Base-by-base conservation (phyloP, 2,797 vertebrate genomes). In the Cirrhinus mrigala region DNA sequence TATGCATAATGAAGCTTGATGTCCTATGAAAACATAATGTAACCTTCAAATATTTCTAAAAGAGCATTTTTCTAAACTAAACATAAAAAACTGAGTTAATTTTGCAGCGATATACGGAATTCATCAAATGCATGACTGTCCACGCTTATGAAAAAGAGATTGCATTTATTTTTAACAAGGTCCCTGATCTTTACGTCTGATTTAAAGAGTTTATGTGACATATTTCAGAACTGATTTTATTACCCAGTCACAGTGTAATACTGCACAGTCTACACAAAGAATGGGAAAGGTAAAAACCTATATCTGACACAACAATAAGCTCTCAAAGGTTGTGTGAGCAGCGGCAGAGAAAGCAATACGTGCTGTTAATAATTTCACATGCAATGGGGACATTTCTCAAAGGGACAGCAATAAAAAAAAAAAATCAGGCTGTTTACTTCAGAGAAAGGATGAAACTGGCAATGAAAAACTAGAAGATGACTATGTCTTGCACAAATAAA, bases 331-430 rank as follows among this genome's bases (percentile, higher is more conserved):
- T 50, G 70, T 5, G 24, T 2, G 4, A 29, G 27, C 44, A 73
- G 24, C 9, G 15, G 46, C 8, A 16, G 44, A 7, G 50, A 20
- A 75, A 75, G 50, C 20, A n/a, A 76, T n/a, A 6, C 3, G 3
- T 27, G 37, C 29, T 8, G 56, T 78, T 60, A 24, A 60, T 78
- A 60, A 77, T 37, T 56, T 60, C 22, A 60, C 56, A 46, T 78
- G 15, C 56, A 78, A 27, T 27, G 0, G 56, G 37, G 76, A 62
- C 37, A 24, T 78, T 62, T 60, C 56, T 62, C 56, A 46, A 27
- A 60, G 37, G n/a, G n/a, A 15, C 54, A 44, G 37, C 14, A 11
- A 2, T 15, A 22, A 37, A n/a, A 22, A 10, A n/a, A n/a, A n/a
- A 52, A 76, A 56, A 22, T 0, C 33, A 58, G 5, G 10, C 29